Evolutionary conservation across 1,140 invertebrate species (phyloP).

Genomic region (Potamilus streckersoni): DNA sequence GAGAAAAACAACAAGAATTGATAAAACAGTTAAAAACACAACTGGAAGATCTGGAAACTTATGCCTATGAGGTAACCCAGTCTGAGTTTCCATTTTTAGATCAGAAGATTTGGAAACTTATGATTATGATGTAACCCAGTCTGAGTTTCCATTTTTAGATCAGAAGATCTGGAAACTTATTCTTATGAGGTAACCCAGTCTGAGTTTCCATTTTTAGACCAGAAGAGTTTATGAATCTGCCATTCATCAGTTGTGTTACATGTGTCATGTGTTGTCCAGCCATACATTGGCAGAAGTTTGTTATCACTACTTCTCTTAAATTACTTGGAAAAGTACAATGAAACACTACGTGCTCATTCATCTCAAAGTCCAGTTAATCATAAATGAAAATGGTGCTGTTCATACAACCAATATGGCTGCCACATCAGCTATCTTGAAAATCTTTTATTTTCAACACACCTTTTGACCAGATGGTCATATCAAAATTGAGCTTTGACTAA

Average conservation of each 20-base stretch:
- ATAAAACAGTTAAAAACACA: slow-evolving; percentile 92
- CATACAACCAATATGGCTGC: neutral
- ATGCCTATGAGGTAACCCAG: slow-evolving; percentile 82
- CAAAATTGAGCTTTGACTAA: no score
- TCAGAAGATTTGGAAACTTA: slow-evolving; percentile 79
- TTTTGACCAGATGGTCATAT: no score
- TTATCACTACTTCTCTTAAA: no score
- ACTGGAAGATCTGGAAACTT: slow-evolving; percentile 92
- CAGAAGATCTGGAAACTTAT: slow-evolving; percentile 91
- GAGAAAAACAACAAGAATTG: slow-evolving; percentile 83
- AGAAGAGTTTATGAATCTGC: no score
- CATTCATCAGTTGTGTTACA: no score
- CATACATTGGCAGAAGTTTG: no score
- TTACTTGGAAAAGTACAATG: no score
- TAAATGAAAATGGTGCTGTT: no score
- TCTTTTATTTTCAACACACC: neutral
- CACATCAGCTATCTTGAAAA: neutral
- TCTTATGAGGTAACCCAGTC: slow-evolving; percentile 79
- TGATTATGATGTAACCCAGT: slow-evolving; percentile 80
- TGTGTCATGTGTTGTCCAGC: no score
- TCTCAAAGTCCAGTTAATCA: no score
- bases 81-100: neutral
- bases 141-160: neutral
- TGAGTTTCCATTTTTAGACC: neutral
- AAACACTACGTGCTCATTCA: no score